These are phyloP conservation scores for Cybosia mesomella DNA, from an alignment of 2,888 invertebrate genomes.

Conservation along the genomic window DNA sequence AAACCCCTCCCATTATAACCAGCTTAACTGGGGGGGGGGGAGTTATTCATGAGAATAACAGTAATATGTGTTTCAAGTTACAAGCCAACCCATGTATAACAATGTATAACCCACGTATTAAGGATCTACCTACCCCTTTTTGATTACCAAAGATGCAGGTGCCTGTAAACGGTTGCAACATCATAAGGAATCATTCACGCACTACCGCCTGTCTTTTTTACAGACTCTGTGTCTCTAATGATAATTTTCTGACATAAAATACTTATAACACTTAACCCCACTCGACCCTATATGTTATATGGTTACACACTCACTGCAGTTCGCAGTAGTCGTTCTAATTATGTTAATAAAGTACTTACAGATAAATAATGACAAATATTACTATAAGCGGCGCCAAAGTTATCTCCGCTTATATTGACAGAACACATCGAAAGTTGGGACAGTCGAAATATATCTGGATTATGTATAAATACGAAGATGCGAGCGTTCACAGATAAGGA, in stretches of 20 bases:
- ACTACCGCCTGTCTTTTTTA: too few relatives aligned
- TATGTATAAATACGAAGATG: conserved; percentile 9
- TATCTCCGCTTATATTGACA: conserved; percentile 15
- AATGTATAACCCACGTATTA: too few relatives aligned
- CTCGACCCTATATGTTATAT: too few relatives aligned
- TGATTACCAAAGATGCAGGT: too few relatives aligned
- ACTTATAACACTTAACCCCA: too few relatives aligned
- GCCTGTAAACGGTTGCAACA: too few relatives aligned
- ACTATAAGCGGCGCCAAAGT: neutral
- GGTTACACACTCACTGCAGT: too few relatives aligned
- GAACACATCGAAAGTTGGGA: conserved; percentile 11
- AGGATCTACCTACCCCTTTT: too few relatives aligned
- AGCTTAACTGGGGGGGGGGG: neutral
- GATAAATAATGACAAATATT: conserved; percentile 8
- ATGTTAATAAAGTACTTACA: conserved; percentile 1
- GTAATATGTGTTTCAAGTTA: neutral
- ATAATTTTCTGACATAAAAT: too few relatives aligned
- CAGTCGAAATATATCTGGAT: conserved; percentile 18
- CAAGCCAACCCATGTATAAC: too few relatives aligned
- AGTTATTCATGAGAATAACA: neutral
- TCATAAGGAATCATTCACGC: too few relatives aligned
- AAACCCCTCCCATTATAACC: neutral
- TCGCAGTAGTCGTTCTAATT: neutral
- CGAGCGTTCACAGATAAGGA: conserved; percentile 3
- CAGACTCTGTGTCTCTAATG: too few relatives aligned